Evolutionary conservation across 2,888 invertebrate species (phyloP).

Genomic region (Calliphora vomitoria): DNA sequence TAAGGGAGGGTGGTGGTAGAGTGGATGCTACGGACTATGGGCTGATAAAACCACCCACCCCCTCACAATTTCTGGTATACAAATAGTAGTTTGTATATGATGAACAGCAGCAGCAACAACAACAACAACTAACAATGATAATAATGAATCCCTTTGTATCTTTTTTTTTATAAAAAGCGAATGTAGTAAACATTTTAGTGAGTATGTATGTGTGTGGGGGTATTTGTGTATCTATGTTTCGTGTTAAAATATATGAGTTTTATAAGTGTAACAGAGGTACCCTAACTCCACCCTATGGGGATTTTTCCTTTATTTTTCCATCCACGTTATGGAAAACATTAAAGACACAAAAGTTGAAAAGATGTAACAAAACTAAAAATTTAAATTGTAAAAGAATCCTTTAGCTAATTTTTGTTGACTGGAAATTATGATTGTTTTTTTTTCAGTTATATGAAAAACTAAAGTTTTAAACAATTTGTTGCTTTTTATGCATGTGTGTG

Average conservation of each 20-base stretch:
- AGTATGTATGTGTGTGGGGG: not conserved
- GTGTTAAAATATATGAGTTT: conserved; percentile 58
- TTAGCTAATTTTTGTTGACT: conserved; percentile 15
- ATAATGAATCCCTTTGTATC: conserved; percentile 42
- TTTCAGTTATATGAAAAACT: conserved; percentile 3
- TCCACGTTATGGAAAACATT: not conserved
- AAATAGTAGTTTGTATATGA: conserved; percentile 51
- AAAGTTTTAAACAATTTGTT: conserved; percentile 53
- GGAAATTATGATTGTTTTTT: not conserved
- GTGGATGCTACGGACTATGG: conserved; percentile 1
- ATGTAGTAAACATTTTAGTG: not conserved
- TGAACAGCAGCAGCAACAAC: conserved; percentile 8
- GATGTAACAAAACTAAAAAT: conserved; percentile 1
- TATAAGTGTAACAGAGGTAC: conserved; percentile 59
- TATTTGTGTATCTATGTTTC: conserved; percentile 20
- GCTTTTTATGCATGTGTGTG: conserved; percentile 9
- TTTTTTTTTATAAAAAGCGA: not conserved
- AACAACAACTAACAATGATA: conserved; percentile 52
- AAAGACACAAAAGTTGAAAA: conserved; percentile 15
- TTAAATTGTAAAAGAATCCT: not conserved
- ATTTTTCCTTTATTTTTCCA: conserved; percentile 17
- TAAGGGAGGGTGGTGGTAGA: conserved; percentile 72
- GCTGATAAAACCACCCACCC: conserved; percentile 37
- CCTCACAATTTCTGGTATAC: conserved; percentile 46
- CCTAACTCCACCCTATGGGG: conserved; percentile 61